Conservation (phyloP, 2,113 vertebrate species). For the Choloepus hoffmanni region DNA sequence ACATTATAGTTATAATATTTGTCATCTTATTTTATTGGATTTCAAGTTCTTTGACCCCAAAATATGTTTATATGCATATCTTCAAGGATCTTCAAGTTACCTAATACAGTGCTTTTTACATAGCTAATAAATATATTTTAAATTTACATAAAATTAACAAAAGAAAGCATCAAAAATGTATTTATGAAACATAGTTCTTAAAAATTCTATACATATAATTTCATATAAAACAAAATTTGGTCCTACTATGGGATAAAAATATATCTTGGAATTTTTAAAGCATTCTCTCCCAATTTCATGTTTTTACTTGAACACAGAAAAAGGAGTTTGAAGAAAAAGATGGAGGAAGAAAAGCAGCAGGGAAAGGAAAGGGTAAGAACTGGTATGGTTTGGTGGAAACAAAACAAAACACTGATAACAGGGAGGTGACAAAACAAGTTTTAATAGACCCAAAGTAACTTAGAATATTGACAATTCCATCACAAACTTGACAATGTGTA, state of each 20-base stretch:
- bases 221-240: conserved; percentile 43
- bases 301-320: neutral
- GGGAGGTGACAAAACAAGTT: neutral
- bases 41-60: neutral
- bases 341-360: neutral
- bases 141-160: conserved; percentile 17
- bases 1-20: neutral
- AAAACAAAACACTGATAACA: no score
- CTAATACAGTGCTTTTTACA: neutral
- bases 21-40: neutral
- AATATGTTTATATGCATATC: neutral
- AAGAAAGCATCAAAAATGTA: neutral
- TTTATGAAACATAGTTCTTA: neutral
- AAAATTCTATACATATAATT: neutral
- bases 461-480: neutral
- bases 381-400: neutral
- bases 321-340: neutral
- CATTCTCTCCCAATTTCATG: neutral
- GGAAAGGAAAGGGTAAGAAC: neutral
- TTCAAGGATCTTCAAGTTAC: neutral
- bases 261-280: neutral
- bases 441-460: neutral
- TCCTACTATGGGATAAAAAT: neutral
- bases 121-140: neutral
- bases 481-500: neutral